A percentile compares a stretch with the other conserved stretches of the same genome.
phyloP scores from a whole-genome alignment of 2,113 vertebrate genomes.

The Bucco capensis region DNA sequence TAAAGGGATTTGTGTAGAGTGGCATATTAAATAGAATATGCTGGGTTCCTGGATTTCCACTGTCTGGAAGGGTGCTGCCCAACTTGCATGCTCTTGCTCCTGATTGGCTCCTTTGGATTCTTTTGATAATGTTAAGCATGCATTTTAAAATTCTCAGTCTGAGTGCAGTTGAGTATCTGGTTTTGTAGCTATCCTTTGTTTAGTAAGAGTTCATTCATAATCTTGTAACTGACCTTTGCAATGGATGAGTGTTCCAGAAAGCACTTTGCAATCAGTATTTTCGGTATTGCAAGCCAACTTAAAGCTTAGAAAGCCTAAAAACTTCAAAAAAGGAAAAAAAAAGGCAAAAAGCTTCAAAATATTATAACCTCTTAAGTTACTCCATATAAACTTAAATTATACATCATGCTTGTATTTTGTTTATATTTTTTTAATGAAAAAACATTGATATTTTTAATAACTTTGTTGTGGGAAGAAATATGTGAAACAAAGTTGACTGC shows the following conservation, averaged over 20 bases:
- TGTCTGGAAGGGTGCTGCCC: conserved; percentile 32
- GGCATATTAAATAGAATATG: conserved; percentile 74
- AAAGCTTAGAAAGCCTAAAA: neutral
- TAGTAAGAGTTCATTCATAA: conserved; percentile 20
- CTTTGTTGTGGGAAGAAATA: neutral
- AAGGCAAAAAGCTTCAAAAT: neutral
- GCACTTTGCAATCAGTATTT: neutral
- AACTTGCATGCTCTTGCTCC: conserved; percentile 56
- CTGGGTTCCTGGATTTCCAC: conserved; percentile 46
- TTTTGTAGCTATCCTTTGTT: neutral
- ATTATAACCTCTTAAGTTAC: neutral
- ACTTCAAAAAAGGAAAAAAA: neutral
- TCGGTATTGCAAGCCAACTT: neutral
- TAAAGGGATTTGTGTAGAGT: conserved; percentile 66
- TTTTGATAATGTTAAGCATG: conserved; percentile 63
- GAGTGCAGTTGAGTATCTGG: conserved; percentile 58
- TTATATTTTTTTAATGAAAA: neutral
- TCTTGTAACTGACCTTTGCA: conserved; percentile 43
- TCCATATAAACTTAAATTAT: neutral
- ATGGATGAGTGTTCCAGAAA: conserved; percentile 38
- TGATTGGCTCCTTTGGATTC: conserved; percentile 61
- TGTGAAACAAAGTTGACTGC: neutral
- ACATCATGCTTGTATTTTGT: neutral
- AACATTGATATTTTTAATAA: neutral
- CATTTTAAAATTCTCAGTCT: conserved; percentile 63